Conservation (phyloP, 2,888 invertebrate genomes). For the Latheticus oryzae region DNA sequence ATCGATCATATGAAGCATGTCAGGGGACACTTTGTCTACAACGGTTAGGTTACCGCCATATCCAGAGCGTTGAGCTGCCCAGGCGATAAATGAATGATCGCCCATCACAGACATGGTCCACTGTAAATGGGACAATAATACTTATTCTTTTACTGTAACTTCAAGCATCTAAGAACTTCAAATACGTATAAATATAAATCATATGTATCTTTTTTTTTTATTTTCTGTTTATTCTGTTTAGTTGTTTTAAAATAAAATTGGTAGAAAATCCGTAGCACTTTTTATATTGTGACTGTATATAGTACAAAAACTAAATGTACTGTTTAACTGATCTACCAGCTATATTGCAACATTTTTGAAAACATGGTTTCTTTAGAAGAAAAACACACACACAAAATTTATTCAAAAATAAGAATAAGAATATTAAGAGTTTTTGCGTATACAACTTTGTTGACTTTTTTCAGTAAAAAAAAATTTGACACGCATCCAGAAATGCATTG, state of each 20-base stretch:
- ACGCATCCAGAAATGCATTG: neutral
- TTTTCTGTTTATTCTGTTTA: too few species aligned
- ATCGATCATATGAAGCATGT: slow-evolving; percentile 82
- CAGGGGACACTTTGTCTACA: slow-evolving; percentile 82
- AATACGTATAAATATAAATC: too few species aligned
- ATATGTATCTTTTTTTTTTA: too few species aligned
- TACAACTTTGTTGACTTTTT: neutral
- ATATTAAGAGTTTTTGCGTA: neutral
- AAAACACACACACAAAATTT: neutral
- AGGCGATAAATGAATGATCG: slow-evolving; percentile 97
- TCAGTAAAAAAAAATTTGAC: neutral
- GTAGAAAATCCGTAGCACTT: too few species aligned
- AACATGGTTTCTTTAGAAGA: too few species aligned
- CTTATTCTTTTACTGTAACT: too few species aligned
- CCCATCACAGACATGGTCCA: slow-evolving; percentile 97
- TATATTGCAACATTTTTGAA: too few species aligned
- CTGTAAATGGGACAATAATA: slow-evolving; percentile 38
- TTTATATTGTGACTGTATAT: too few species aligned
- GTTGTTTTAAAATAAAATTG: too few species aligned
- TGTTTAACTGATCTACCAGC: too few species aligned
- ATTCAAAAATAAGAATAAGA: slow-evolving; percentile 5
- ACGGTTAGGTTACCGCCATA: slow-evolving; percentile 78
- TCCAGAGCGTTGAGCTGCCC: slow-evolving; percentile 72
- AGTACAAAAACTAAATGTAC: too few species aligned
- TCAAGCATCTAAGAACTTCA: too few species aligned